Evolutionary conservation across 2,797 vertebrate genomes (phyloP), one percentile per base, ranked within the genome.

Genomic region (Coregonus ussuriensis): DNA sequence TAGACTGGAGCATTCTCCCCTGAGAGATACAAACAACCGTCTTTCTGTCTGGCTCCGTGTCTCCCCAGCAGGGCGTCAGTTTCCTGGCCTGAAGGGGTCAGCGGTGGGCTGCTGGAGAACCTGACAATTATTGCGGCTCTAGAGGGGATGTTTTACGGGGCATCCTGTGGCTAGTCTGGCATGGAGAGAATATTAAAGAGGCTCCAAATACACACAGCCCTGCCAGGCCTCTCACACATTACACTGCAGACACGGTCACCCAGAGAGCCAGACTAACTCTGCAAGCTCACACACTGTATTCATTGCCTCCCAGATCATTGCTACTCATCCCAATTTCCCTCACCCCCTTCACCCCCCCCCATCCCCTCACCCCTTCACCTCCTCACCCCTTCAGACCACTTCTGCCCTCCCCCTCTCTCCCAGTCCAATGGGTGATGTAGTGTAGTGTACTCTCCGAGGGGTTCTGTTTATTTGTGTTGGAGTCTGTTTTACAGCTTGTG

Each of bases 381-480:
- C 9, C 21, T 25, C 21, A 63, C 21, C 21, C 21, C 21, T 62
- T 67, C 65, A 33, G 31, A 35, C 1, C 31, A 67, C 37, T 81
- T 69, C 79, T 59, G 63, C 79, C 67, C 63, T 47, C 75, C 59
- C 72, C 11, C 76, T 62, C 37, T 7, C 71, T 74, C 3, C 9
- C 71, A 82, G 92, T 93, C 92, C 91, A 89, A 91, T 90, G 93
- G 93, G 86, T 72, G 90, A 91, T 94, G 92, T 92, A 91, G 89
- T 82, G 84, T 89, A 91, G 21, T 21, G 21, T 21, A 21, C 92
- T 93, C 93, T 93, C 92, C 86, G 86, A 93, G 92, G 93, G 93
- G 91, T 93, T 63, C 25, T 95, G 93, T 95, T 95, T 95, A 94
- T 95, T 95, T 95, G 93, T 93, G 91, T 95, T 95, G 86, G 90